phyloP scores from a whole-genome alignment of 2,797 vertebrate species.

The Sarcophilus harrisii region DNA sequence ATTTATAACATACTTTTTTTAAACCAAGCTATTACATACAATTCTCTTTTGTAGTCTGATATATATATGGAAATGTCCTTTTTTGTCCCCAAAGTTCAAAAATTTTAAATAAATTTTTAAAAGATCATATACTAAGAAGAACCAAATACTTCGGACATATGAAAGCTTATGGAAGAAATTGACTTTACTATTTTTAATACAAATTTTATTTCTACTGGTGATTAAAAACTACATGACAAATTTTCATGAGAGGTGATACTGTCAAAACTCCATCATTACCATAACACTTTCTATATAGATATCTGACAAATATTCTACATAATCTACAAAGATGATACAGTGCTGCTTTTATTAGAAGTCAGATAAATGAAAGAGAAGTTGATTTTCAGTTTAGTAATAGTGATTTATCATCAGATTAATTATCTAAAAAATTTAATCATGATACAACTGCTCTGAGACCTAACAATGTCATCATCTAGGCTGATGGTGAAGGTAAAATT shows the following conservation, averaged over 20 bases:
- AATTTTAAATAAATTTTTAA: background rate
- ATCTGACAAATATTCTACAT: slow-evolving; percentile 35
- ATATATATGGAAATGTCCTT: background rate
- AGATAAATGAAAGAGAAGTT: slow-evolving; percentile 22
- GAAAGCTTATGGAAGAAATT: background rate
- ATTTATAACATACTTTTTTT: background rate
- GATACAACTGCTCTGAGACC: slow-evolving; percentile 47
- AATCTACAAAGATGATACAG: slow-evolving; percentile 28
- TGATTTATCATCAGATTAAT: slow-evolving; percentile 49
- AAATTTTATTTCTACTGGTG: background rate
- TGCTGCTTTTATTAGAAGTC: slow-evolving; percentile 17
- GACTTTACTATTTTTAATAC: background rate
- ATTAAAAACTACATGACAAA: background rate
- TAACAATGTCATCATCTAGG: slow-evolving; percentile 34
- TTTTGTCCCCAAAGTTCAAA: background rate
- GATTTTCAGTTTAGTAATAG: slow-evolving; percentile 39
- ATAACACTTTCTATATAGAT: slow-evolving; percentile 27
- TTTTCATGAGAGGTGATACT: background rate
- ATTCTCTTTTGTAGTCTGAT: background rate
- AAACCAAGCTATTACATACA: background rate
- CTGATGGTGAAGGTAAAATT: slow-evolving; percentile 16
- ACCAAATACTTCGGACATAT: background rate
- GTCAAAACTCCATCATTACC: slow-evolving; percentile 20
- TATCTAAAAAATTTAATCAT: slow-evolving; percentile 55
- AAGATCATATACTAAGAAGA: background rate